Evolutionary conservation across 2,797 vertebrate genomes (phyloP).

Genomic region (Catharus ustulatus): DNA sequence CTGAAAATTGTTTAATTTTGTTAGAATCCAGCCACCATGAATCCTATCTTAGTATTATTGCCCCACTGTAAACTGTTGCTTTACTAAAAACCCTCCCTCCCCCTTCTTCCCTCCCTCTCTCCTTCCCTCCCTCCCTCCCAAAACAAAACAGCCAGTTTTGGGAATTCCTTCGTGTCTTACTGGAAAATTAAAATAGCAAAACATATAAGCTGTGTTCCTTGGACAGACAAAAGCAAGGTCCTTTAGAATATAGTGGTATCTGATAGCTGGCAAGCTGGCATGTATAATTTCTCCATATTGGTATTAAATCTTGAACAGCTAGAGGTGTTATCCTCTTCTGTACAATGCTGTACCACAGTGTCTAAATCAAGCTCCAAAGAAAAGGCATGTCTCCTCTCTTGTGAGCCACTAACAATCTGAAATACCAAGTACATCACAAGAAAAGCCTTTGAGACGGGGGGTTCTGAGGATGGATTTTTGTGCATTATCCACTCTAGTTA

Average conservation of each 20-base stretch:
- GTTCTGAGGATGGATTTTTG: constrained; percentile 49
- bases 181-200: background rate
- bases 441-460: constrained; percentile 39
- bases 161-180: background rate
- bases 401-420: constrained; percentile 22
- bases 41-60: background rate
- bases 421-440: constrained; percentile 11
- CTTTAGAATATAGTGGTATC: background rate
- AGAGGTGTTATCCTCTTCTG: constrained; percentile 6
- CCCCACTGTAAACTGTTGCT: background rate
- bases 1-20: background rate
- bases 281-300: background rate
- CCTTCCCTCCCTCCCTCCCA: background rate
- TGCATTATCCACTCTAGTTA: constrained; percentile 41
- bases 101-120: background rate
- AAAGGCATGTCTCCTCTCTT: background rate
- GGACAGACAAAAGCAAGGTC: background rate
- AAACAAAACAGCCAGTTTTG: background rate
- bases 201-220: background rate
- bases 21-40: background rate
- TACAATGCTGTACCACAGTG: background rate
- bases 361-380: constrained; percentile 9
- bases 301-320: constrained; percentile 1
- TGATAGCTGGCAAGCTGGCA: background rate
- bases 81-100: background rate